A percentile compares a stretch with the other conserved stretches of the same genome.
Conservation (phyloP, 2,797 vertebrate species). For the Sylvia borin region DNA sequence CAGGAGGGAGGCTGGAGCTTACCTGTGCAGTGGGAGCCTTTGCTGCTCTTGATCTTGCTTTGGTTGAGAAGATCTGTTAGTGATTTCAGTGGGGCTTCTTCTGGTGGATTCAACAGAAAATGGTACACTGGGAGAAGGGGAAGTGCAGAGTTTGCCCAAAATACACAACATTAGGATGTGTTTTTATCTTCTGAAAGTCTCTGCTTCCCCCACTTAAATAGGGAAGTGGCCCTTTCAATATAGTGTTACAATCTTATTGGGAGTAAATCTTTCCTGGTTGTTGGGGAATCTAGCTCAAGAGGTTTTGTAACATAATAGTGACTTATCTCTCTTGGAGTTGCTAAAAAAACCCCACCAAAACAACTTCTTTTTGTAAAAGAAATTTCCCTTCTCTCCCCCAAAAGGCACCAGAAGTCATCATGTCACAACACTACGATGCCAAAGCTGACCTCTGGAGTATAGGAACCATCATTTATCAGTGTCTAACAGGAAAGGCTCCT, state of each 20-base stretch:
- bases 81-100: background rate
- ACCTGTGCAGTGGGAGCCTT: background rate
- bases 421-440: constrained; percentile 96
- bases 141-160: background rate
- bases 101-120: background rate
- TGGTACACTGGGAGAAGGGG: background rate
- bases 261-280: background rate
- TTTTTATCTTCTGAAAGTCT: background rate
- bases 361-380: background rate
- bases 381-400: background rate
- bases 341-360: background rate
- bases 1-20: background rate
- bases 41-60: background rate
- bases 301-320: background rate
- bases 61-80: background rate
- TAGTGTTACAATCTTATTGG: background rate
- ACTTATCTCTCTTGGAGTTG: background rate
- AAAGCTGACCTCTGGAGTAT: constrained; percentile 99
- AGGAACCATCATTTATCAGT: constrained; percentile 96
- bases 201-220: background rate
- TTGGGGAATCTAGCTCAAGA: background rate
- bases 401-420: constrained; percentile 97
- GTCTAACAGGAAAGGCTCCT: constrained; percentile 94
- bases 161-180: background rate
- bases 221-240: background rate